Evolutionary conservation across 1,140 invertebrate genomes (phyloP).

Genomic region (Mizuhopecten yessoensis): DNA sequence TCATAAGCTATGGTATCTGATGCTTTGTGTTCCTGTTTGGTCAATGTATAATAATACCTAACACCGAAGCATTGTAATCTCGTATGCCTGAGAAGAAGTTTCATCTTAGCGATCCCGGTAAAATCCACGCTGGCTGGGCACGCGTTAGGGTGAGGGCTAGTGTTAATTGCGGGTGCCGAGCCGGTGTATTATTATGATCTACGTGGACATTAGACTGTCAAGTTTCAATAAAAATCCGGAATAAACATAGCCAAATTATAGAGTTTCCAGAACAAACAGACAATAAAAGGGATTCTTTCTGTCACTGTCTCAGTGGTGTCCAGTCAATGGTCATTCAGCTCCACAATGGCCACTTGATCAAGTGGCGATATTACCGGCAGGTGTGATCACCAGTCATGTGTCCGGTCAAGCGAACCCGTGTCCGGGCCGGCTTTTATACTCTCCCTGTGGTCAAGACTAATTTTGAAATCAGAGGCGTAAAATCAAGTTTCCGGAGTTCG

Average conservation of each 20-base stretch:
- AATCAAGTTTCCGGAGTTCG: constrained; percentile 26
- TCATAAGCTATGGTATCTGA: neutral
- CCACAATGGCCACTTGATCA: constrained; percentile 26
- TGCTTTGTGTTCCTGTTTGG: no score
- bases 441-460: constrained; percentile 16
- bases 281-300: constrained; percentile 16
- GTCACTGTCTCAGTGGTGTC: constrained; percentile 18
- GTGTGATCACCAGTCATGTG: neutral
- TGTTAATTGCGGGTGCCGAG: constrained; percentile 18
- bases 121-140: neutral
- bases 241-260: constrained; percentile 28
- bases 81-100: no score
- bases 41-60: no score
- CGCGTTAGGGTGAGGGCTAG: neutral
- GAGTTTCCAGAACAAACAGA: constrained; percentile 33
- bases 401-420: neutral
- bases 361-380: constrained; percentile 23
- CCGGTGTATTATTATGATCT: constrained; percentile 16
- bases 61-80: no score
- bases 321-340: constrained; percentile 12
- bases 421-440: neutral
- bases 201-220: neutral
- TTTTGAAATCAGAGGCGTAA: constrained; percentile 34
- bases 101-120: no score
- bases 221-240: constrained; percentile 39